Base-by-base conservation (phyloP, 30 jellyfish, hydroid and myxozoan genomes). In the Aurelia aurita region DNA sequence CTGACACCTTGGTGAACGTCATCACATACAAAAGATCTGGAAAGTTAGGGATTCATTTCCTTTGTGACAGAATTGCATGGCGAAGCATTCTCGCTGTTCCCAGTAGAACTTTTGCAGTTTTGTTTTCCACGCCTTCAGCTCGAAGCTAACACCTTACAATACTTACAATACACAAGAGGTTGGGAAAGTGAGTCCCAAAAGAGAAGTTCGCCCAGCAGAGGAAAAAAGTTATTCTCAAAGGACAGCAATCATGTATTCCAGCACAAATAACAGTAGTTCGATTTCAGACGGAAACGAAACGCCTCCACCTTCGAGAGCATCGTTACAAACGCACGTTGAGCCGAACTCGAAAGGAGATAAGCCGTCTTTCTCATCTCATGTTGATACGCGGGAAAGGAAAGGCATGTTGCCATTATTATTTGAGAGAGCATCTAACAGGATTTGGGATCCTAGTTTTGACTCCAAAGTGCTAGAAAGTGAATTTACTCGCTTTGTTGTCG, bases 371-470 rank as follows among this genome's bases (percentile, higher is more conserved):
- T 88, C 98, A 14, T 84, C 97, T 12, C 92, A 74, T 59, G 99
- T 89, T 54, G 98, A 95, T 70, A 86, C 88, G 14, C 62, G 98
- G 26, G 97, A 81, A 43, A 86, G 96, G 60, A 95, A 95, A 67
- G 97, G 99, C 29, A 58, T 95, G 39, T 66, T 95, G 20, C 99
- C 99, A 20, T 64, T 95, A 21, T 89, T 95, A 72, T 95, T 95
- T 74, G 99, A 95, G 47, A 79, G 99, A 80, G 99, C 99, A 44
- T 95, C 99, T 16, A 91, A 97, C 55, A 87, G 96, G 62, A 31
- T 96, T 3, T 91, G 97, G 96, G 91, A 96, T 19, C 97, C 99
- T 11, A 66, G 97, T 15, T 90, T 96, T 66, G 98, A 96, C 62
- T 96, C 98, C 6, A 96, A 87, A 21, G 90, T 85, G 28, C 68